Conservation (phyloP, 2,797 vertebrate species). For the Lateolabrax maculatus region DNA sequence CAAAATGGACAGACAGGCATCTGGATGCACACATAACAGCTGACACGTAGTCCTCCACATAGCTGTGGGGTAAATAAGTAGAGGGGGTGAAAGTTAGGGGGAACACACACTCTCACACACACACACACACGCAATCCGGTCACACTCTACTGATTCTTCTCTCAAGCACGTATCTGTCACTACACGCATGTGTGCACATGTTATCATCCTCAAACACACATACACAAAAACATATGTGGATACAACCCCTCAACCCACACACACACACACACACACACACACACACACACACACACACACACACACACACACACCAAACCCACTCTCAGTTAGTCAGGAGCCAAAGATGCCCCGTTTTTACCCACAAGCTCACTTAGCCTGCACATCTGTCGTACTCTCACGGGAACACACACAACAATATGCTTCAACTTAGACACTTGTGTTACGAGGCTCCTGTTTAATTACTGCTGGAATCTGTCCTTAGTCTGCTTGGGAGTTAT, state of each 20-base stretch:
- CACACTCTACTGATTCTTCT: slow-evolving; percentile 35
- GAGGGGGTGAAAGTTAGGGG: slow-evolving; percentile 27
- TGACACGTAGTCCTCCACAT: slow-evolving; percentile 5
- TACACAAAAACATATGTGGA: slow-evolving; percentile 25
- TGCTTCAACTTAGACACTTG: slow-evolving; percentile 63
- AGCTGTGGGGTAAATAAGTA: slow-evolving; percentile 42
- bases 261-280: slow-evolving; percentile 25
- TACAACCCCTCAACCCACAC: neutral
- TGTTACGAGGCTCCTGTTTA: slow-evolving; percentile 60
- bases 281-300: slow-evolving; percentile 21
- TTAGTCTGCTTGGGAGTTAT: slow-evolving; percentile 55
- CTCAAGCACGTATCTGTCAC: slow-evolving; percentile 27
- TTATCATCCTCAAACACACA: slow-evolving; percentile 48
- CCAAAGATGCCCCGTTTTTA: slow-evolving; percentile 45
- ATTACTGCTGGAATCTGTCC: slow-evolving; percentile 64
- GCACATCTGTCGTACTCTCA: slow-evolving; percentile 74
- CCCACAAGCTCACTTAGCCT: slow-evolving; percentile 55
- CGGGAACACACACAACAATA: slow-evolving; percentile 62
- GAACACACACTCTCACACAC: slow-evolving; percentile 3
- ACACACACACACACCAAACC: slow-evolving; percentile 28
- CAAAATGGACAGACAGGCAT: slow-evolving; percentile 50
- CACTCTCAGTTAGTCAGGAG: slow-evolving; percentile 42
- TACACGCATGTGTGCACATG: slow-evolving; percentile 47
- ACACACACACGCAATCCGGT: neutral
- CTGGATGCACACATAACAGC: slow-evolving; percentile 49